phyloP scores from a whole-genome alignment of 1,140 invertebrate species.

The Heterodera carotae region DNA sequence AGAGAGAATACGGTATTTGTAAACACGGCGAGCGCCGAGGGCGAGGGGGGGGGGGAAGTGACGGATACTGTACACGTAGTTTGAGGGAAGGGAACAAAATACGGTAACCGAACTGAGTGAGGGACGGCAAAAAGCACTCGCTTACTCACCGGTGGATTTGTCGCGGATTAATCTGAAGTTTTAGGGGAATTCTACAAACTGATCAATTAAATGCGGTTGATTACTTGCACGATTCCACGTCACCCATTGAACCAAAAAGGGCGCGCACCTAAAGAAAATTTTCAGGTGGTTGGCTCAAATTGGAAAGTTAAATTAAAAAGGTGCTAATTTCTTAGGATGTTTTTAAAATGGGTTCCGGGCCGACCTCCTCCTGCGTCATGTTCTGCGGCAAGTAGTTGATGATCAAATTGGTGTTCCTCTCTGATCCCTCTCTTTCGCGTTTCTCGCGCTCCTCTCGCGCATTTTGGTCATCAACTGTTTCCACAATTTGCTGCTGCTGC shows the following conservation, averaged over 20 bases:
- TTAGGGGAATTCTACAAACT: background rate
- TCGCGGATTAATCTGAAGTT: slow-evolving; percentile 79
- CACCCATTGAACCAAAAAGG: slow-evolving; percentile 93
- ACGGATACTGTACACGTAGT: too few relatives aligned
- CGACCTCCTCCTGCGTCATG: slow-evolving; percentile 93
- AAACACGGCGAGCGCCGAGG: too few relatives aligned
- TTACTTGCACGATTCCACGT: slow-evolving; percentile 93
- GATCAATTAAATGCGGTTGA: background rate
- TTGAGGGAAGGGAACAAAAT: too few relatives aligned
- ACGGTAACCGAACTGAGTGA: background rate
- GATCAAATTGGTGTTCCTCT: slow-evolving; percentile 80
- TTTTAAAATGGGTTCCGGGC: background rate
- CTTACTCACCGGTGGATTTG: slow-evolving; percentile 84
- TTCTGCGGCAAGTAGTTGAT: slow-evolving; percentile 99
- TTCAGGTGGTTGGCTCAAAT: too few relatives aligned
- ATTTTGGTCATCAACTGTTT: background rate
- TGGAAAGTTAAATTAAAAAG: background rate
- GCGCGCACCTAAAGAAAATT: slow-evolving; percentile 47
- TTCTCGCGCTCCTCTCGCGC: slow-evolving; percentile 14
- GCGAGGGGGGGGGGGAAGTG: background rate
- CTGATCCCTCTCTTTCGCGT: slow-evolving; percentile 19
- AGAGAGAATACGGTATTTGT: background rate
- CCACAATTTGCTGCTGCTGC: background rate
- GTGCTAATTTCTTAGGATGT: too few relatives aligned
- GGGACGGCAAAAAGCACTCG: background rate